Percentiles rank a stretch among this genome's conserved stretches.
phyloP scores from a whole-genome alignment of 2,797 vertebrate genomes.

The Vireo griseus region DNA sequence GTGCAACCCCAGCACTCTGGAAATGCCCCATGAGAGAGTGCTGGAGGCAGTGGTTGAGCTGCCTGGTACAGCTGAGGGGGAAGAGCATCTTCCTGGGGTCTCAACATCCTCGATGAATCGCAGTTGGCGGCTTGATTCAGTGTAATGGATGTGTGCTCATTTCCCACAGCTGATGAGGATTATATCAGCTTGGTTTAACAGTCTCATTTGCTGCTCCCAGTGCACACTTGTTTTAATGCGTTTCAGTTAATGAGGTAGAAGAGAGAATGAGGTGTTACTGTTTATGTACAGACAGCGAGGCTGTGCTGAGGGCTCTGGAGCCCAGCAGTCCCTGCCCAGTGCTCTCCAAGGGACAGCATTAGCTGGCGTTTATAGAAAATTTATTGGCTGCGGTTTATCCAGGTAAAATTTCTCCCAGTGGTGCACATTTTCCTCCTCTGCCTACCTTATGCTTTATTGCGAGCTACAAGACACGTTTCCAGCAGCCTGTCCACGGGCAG shows the following conservation, averaged over 20 bases:
- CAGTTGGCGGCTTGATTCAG: constrained; percentile 18
- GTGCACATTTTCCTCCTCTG: background rate
- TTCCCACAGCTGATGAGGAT: constrained; percentile 76
- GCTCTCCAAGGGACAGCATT: constrained; percentile 40
- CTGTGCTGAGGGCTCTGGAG: constrained; percentile 30
- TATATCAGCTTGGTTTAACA: constrained; percentile 79
- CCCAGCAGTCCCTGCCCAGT: constrained; percentile 8
- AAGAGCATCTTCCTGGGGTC: constrained; percentile 20
- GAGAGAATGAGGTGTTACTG: constrained; percentile 75
- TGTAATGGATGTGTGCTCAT: constrained; percentile 65
- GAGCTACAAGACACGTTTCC: background rate
- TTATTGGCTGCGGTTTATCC: constrained; percentile 34
- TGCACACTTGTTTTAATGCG: constrained; percentile 78
- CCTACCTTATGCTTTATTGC: background rate
- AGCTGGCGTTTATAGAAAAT: constrained; percentile 41
- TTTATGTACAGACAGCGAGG: constrained; percentile 67
- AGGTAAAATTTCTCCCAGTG: constrained; percentile 13
- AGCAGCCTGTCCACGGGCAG: background rate
- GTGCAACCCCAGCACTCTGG: fast-evolving
- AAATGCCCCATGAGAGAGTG: background rate
- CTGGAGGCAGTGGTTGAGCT: background rate
- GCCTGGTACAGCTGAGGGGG: background rate
- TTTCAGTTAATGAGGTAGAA: constrained; percentile 80
- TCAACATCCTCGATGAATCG: background rate
- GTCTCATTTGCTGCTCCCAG: constrained; percentile 78